Percentiles rank a stretch among this genome's conserved stretches.
Conservation (phyloP, 2,113 vertebrate genomes). For the Passer montanus region DNA sequence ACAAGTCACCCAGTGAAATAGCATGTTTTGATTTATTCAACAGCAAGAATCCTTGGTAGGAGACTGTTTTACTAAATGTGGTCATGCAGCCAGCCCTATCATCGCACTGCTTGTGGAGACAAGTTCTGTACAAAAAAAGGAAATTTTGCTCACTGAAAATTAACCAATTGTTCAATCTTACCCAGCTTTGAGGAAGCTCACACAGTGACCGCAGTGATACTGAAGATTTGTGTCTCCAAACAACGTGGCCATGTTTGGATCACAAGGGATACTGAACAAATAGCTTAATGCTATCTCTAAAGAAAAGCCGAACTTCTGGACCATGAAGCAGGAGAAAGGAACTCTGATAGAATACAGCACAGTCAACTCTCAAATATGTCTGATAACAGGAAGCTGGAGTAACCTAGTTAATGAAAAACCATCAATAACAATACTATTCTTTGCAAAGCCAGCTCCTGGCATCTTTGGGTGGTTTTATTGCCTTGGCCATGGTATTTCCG, state of each 20-base stretch:
- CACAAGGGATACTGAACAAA: background rate
- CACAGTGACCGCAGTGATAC: background rate
- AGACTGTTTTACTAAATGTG: background rate
- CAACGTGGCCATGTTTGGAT: background rate
- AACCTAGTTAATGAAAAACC: slow-evolving; percentile 67
- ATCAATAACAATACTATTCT: slow-evolving; percentile 39
- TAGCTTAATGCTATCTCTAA: background rate
- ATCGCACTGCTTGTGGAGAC: background rate
- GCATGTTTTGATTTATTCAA: slow-evolving; percentile 24
- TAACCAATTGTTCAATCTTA: background rate
- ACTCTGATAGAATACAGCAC: background rate
- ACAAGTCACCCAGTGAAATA: background rate
- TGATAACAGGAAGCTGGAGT: slow-evolving; percentile 48
- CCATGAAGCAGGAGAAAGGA: slow-evolving; percentile 48
- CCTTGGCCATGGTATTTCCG: background rate
- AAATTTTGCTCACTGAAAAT: background rate
- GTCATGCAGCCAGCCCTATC: slow-evolving; percentile 1
- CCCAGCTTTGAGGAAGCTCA: background rate
- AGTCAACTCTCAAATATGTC: slow-evolving; percentile 1
- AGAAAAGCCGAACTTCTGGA: slow-evolving; percentile 50
- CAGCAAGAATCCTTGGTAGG: background rate
- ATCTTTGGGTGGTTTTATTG: background rate
- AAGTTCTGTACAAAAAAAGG: background rate
- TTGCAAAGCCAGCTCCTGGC: slow-evolving; percentile 17
- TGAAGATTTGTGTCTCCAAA: background rate